Base-by-base conservation (phyloP, 2,888 invertebrate genomes). In the Julus scanicus region DNA sequence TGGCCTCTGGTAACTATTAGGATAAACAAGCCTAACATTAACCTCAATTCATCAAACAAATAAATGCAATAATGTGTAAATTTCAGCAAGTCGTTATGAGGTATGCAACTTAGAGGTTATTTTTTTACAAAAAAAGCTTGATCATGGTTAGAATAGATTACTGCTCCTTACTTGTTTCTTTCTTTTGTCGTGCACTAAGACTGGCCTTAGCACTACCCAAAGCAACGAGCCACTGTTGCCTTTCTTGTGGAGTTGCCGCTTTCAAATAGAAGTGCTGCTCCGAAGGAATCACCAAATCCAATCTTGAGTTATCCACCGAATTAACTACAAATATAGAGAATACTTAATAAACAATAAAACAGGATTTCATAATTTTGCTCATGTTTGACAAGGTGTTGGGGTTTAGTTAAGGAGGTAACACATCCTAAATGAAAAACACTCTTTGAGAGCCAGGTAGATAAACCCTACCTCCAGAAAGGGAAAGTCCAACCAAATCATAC, bases 191-290 rank as follows among this genome's bases (percentile, higher is more conserved):
- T 17, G 92, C 90, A 86, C 92, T 92, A n/a, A 94, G 93, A 91
- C 95, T 95, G 80, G 96, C 96, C 93, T 96, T 96, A 83, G 95
- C 94, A 92, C 95, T 95, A 20, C 96, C 96, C 87, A 96, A 92
- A 57, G 96, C 96, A 37, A 96, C 96, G 40, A 96, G 93, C 96
- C 96, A 96, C 90, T 95, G 95, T 91, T 96, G 96, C 87, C 96
- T 92, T 91, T 96, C 96, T 91, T 95, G 95, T 40, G 95, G 94
- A 20, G 95, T 95, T 6, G 95, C 95, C 86, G 96, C 96, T 91
- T 94, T 94, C 89, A 96, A 92, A 91, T 96, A 96, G 93, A 96
- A 95, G 91, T 96, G 96, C 91, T 96, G 96, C 91, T 96, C 96
- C 6, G 95, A 95, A 86, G 96, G 96, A 91, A 96, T 96, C 40